Evolutionary conservation across 2,797 vertebrate genomes (phyloP), one percentile per base, ranked within the genome.

Genomic region (Pelodytes ibericus): DNA sequence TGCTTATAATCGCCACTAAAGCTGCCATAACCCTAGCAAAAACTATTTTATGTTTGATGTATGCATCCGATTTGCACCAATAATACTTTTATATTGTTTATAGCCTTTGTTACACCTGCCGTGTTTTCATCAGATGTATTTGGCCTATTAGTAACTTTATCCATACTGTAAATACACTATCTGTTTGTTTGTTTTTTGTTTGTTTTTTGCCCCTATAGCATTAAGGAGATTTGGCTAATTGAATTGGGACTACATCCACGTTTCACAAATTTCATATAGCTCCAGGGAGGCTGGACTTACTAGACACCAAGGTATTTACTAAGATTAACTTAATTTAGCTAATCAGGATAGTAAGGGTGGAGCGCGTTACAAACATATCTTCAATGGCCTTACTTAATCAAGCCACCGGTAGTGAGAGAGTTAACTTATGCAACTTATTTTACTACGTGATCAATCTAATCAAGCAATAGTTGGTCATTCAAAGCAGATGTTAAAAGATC

Each of bases 141-240:
- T 20, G 26, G 59, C 59, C 57, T 77, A 71, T 36, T 47, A 58
- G 18, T 51, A n/a, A 51, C n/a, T 29, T 77, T 47, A 77, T 58
- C 27, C 75, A 22, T 33, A 25, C 33, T 53, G 26, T 47, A 49
- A 58, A 20, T 10, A 26, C 51, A 20, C 39, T 66, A 72, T 60
- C 61, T 77, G 68, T 64, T 72, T 78, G 70, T 64, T 41, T 64
- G 24, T n/a, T n/a, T n/a, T n/a, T n/a, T n/a, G 5, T 36, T 36
- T 51, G 61, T n/a, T 47, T 2, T 4, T 15, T 15, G 4, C 18
- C 16, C 69, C 69, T 26, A 51, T 51, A 60, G 75, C 53, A 72
- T 67, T 78, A 72, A 67, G 25, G 39, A 62, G 69, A 78, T 78
- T 78, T 72, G 75, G 39, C 56, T 72, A 78, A 78, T 78, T 72